Conservation (phyloP, 2,113 vertebrate genomes). For the Anarrhichthys ocellatus region DNA sequence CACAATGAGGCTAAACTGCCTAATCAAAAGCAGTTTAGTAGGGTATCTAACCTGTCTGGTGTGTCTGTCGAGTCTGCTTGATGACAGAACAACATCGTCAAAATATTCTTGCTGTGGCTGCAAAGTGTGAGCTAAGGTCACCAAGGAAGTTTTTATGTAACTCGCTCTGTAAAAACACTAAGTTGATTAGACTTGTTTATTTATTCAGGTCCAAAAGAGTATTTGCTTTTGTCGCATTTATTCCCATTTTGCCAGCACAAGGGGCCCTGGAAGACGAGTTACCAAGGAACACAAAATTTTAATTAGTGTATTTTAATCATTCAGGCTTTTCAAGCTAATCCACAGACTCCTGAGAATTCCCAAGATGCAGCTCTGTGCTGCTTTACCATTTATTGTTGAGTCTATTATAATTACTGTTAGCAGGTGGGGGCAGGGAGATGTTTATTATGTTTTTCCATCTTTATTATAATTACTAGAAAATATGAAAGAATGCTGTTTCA, state of each 20-base stretch:
- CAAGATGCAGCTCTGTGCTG: constrained; percentile 99
- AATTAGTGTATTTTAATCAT: constrained; percentile 99
- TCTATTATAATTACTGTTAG: constrained; percentile 99
- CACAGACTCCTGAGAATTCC: constrained; percentile 99
- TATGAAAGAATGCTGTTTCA: constrained; percentile 99
- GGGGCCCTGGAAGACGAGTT: constrained; percentile 99
- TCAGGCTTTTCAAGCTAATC: constrained; percentile 99
- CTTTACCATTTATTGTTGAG: constrained; percentile 99
- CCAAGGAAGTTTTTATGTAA: constrained; percentile 76
- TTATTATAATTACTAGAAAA: constrained; percentile 99
- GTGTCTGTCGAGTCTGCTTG: constrained; percentile 51
- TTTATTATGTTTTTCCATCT: constrained; percentile 99
- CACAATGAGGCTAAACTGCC: constrained; percentile 37
- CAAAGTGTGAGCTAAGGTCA: constrained; percentile 71
- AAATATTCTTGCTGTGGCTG: constrained; percentile 51
- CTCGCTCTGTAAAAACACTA: constrained; percentile 76
- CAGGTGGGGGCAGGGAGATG: constrained; percentile 99
- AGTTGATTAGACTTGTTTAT: constrained; percentile 95
- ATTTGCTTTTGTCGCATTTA: constrained; percentile 99
- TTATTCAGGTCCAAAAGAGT: constrained; percentile 93
- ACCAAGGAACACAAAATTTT: constrained; percentile 99
- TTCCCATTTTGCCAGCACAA: constrained; percentile 99
- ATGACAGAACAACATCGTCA: constrained; percentile 50
- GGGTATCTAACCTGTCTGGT: constrained; percentile 59
- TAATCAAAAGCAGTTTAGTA: constrained; percentile 51